These are phyloP conservation scores for Phaetusa simplex DNA, from an alignment of 2,113 vertebrate genomes.

Conservation along the genomic window DNA sequence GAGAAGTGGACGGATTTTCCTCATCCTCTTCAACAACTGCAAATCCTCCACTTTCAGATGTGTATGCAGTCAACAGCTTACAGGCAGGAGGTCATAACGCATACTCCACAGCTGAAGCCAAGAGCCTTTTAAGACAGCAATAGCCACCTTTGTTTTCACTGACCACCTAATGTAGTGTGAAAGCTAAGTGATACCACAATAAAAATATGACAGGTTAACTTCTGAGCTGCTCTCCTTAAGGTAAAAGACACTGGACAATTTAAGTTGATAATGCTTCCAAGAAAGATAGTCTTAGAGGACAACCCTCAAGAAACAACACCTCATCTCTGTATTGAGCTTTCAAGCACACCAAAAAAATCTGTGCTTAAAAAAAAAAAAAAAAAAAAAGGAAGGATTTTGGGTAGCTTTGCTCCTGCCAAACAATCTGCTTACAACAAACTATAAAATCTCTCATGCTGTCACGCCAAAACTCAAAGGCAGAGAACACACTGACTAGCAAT, in stretches of 20 bases:
- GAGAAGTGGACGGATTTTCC: not conserved
- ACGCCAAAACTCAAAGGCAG: not conserved
- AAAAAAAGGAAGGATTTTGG: not conserved
- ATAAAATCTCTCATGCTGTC: not conserved
- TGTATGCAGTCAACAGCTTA: not conserved
- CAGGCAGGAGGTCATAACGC: rapidly evolving
- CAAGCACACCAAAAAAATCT: not conserved
- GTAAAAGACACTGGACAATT: not conserved
- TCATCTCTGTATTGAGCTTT: not conserved
- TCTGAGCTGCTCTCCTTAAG: not conserved
- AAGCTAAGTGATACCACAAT: not conserved
- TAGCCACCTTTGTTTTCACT: not conserved
- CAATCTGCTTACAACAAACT: not conserved
- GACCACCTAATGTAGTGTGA: not conserved
- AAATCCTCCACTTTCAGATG: not conserved
- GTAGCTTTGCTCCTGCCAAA: conserved; percentile 22
- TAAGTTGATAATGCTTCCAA: not conserved
- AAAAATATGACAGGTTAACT: not conserved
- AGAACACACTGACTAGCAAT: not conserved
- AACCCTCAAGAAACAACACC: not conserved
- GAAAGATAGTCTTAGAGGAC: not conserved
- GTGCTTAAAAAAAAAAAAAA: not conserved
- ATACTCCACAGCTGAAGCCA: not conserved
- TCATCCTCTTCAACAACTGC: not conserved
- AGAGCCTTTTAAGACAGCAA: not conserved